Evolutionary conservation across 1,140 invertebrate genomes (phyloP).

Genomic region (Acromyrmex echinatior): DNA sequence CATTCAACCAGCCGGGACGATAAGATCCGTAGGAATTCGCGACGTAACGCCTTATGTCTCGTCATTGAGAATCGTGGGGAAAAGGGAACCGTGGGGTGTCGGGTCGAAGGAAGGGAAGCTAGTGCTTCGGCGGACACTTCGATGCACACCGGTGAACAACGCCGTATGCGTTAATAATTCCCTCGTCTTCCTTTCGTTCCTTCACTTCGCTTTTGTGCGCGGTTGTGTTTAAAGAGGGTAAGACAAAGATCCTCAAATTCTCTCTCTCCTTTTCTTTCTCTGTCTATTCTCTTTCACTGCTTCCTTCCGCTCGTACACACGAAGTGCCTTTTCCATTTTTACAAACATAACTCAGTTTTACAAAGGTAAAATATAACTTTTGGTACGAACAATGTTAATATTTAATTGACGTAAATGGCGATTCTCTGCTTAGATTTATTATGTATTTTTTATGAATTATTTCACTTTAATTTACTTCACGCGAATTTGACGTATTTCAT

Average conservation of each 20-base stretch:
- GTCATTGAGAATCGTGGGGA: conserved; percentile 33
- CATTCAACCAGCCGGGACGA: conserved; percentile 42
- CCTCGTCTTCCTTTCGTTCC: conserved; percentile 72
- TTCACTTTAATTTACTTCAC: neutral
- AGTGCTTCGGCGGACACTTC: conserved; percentile 67
- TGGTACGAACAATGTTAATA: neutral
- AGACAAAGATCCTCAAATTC: conserved; percentile 24
- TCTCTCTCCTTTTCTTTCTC: neutral
- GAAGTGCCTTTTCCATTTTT: neutral
- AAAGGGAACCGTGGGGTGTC: conserved; percentile 21
- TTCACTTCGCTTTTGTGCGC: conserved; percentile 75
- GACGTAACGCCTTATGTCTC: conserved; percentile 43
- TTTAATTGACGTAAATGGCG: neutral
- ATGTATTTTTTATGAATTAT: neutral
- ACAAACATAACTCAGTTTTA: neutral
- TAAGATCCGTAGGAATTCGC: conserved; percentile 50
- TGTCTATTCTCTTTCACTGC: neutral
- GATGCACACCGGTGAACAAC: conserved; percentile 75
- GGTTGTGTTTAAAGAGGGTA: conserved; percentile 64
- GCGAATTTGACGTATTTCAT: neutral
- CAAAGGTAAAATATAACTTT: neutral
- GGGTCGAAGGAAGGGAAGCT: conserved; percentile 47
- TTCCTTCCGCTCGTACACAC: conserved; percentile 26
- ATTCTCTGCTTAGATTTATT: neutral
- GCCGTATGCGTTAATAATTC: conserved; percentile 72